Evolutionary conservation across 2,113 vertebrate genomes (phyloP).

Genomic region (Galeopterus variegatus): DNA sequence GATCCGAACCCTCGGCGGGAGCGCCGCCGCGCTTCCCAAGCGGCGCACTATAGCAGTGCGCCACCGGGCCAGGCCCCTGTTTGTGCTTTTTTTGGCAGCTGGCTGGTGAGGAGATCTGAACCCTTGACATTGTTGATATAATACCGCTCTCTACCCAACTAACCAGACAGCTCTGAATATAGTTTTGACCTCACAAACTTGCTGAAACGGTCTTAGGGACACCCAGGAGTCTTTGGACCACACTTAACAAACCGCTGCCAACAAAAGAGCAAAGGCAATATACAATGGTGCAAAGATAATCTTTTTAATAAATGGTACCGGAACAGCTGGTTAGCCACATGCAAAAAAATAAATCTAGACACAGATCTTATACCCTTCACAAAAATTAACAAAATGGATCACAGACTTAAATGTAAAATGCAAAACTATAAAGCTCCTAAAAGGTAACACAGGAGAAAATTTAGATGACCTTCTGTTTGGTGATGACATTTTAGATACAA

Average conservation of each 20-base stretch:
- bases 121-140: no score
- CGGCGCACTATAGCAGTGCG: no score
- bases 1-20: no score
- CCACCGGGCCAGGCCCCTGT: no score
- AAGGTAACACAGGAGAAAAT: not conserved
- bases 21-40: no score
- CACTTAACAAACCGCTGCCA: slow-evolving; percentile 47
- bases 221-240: not conserved
- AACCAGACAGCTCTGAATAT: not conserved
- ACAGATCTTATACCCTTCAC: not conserved
- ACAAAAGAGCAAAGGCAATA: not conserved
- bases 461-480: not conserved
- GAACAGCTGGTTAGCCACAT: not conserved
- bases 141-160: no score
- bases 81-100: no score
- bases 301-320: not conserved
- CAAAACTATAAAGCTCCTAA: not conserved
- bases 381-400: slow-evolving; percentile 31
- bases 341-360: not conserved
- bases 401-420: not conserved
- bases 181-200: slow-evolving; percentile 43
- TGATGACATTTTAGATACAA: not conserved
- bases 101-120: no score
- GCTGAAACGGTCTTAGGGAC: not conserved
- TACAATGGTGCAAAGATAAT: not conserved